Evolutionary conservation across 2,888 invertebrate species (phyloP).

Genomic region (Sarcophaga caerulescens): DNA sequence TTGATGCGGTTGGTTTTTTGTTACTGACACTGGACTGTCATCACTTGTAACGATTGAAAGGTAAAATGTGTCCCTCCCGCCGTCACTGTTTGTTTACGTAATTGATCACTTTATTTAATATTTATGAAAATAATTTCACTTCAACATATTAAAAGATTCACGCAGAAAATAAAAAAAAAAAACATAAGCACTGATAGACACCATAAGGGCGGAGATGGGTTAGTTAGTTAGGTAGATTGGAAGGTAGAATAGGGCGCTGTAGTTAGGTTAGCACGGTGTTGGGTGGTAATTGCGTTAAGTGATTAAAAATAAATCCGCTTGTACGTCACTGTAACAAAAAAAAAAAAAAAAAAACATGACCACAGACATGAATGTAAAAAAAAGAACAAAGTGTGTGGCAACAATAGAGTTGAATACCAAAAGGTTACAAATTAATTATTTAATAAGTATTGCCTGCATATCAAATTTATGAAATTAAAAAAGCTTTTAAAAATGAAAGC

Average conservation of each 20-base stretch:
- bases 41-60: constrained; percentile 15
- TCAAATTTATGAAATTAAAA: neutral
- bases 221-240: too few relatives aligned
- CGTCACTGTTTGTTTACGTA: constrained; percentile 26
- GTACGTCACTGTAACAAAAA: constrained; percentile 21
- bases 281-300: constrained; percentile 47
- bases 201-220: neutral
- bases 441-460: constrained; percentile 3
- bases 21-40: constrained; percentile 50
- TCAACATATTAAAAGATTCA: constrained; percentile 23
- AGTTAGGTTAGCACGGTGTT: neutral
- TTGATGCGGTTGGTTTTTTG: neutral
- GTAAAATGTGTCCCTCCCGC: neutral
- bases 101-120: constrained; percentile 64
- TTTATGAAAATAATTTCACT: constrained; percentile 64
- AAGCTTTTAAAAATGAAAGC: neutral
- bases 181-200: neutral
- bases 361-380: neutral
- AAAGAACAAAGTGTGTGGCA: neutral
- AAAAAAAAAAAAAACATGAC: neutral
- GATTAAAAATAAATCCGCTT: constrained; percentile 58
- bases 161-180: neutral
- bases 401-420: neutral
- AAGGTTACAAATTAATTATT: constrained; percentile 46
- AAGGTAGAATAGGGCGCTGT: neutral